These are phyloP conservation scores for Prionailurus bengalensis DNA, from an alignment of 2,113 vertebrate species.

Conservation along the genomic window DNA sequence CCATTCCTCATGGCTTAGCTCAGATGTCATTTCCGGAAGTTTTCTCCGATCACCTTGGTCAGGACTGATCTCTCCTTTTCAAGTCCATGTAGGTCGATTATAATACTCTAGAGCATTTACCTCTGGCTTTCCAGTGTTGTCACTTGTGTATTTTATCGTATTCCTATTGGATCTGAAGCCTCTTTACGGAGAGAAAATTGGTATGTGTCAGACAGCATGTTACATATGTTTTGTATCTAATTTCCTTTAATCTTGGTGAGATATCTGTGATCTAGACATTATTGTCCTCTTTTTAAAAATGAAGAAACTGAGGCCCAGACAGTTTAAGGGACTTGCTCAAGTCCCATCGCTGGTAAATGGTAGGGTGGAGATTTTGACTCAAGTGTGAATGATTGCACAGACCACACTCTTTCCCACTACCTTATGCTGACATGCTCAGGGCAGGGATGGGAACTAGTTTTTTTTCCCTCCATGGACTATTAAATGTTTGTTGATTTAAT, in stretches of 20 bases:
- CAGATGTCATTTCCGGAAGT: neutral
- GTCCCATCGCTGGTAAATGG: neutral
- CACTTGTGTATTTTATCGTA: neutral
- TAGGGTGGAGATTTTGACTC: neutral
- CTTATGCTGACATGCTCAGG: neutral
- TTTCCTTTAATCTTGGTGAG: neutral
- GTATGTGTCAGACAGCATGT: neutral
- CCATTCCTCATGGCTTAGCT: neutral
- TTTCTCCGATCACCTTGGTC: neutral
- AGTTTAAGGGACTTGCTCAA: neutral
- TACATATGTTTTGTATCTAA: neutral
- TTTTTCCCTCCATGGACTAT: neutral
- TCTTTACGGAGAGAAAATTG: neutral
- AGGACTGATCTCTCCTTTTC: neutral
- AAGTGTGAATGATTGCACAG: neutral
- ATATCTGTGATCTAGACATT: neutral
- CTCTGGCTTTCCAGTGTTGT: neutral
- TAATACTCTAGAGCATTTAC: neutral
- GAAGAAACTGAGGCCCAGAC: neutral
- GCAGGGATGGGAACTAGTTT: neutral
- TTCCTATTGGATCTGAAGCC: neutral
- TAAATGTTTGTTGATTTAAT: conserved; percentile 32
- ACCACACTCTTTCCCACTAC: neutral
- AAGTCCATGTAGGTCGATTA: neutral
- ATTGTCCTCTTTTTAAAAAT: neutral